Evolutionary conservation across 2,113 vertebrate species (phyloP), one percentile per base, ranked within the genome.

Genomic region (Sorex araneus): DNA sequence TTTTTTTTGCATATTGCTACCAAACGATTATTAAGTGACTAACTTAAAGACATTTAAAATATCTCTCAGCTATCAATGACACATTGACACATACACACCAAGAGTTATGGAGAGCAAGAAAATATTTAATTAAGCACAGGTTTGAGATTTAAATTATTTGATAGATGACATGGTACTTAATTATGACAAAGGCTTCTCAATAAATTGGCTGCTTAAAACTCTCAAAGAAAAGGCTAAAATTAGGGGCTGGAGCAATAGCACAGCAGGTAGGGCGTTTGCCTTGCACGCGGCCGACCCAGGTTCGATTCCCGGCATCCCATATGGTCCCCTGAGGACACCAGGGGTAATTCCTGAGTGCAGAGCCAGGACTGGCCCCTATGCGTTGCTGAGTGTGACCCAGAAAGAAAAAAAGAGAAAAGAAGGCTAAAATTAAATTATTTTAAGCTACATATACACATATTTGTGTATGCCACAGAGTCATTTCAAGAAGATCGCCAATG

Each of bases 121-220:
- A 34, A 85, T 50, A 2, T 74, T 94, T 93, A 95, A 94, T 94
- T 93, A 95, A 94, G 69, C 25, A 90, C 12, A 81, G 78, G n/a
- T 34, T 88, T 91, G 84, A 94, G 63, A 90, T 50, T 91, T 77
- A 77, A 43, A 45, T 70, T 64, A 84, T 40, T 40, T 40, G 40
- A 40, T 40, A 50, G 47, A 50, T 50, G 47, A 50, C 47, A 50
- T 40, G 47, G 47, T 50, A 50, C 47, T 13, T 12, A 50, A 50
- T 50, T 50, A 50, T 50, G 47, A 50, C 47, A 2, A 50, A 50
- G 47, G 5, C 47, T 50, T 50, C 47, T 50, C 47, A 50, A 50
- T 50, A 90, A 94, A 92, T 10, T 82, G 25, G 67, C 43, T 67
- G 5, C 60, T 92, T 95, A 84, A 78, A 89, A 80, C 25, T 67